phyloP scores from a whole-genome alignment of 2,888 invertebrate genomes.

The Eudasyphora cyanicolor region DNA sequence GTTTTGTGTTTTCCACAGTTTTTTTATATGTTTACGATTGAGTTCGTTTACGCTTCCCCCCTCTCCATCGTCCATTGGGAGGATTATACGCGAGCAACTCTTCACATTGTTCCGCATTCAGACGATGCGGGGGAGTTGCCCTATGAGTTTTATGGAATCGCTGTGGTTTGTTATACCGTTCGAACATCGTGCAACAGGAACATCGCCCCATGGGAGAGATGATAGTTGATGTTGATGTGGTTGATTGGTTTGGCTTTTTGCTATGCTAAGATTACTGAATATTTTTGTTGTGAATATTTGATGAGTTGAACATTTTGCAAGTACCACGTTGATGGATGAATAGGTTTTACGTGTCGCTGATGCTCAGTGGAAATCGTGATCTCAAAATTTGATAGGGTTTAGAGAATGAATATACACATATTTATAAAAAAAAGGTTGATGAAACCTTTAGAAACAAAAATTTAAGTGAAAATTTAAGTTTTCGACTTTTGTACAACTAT shows the following conservation, averaged over 20 bases:
- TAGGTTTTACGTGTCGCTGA: background rate
- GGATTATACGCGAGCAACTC: background rate
- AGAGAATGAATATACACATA: too few relatives aligned
- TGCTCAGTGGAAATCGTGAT: too few relatives aligned
- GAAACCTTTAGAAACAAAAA: too few relatives aligned
- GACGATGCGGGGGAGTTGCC: background rate
- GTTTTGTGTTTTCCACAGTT: constrained; percentile 11
- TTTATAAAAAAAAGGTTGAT: too few relatives aligned
- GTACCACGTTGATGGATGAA: background rate
- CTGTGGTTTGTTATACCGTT: constrained; percentile 41
- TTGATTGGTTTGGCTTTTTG: constrained; percentile 33
- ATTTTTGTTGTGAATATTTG: constrained; percentile 27
- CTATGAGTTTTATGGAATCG: constrained; percentile 35
- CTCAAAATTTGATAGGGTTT: too few relatives aligned
- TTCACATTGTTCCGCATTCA: background rate
- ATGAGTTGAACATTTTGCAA: constrained; percentile 19
- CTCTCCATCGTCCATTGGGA: background rate
- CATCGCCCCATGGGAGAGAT: constrained; percentile 29
- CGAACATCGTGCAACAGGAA: background rate
- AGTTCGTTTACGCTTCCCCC: constrained; percentile 4
- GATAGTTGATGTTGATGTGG: constrained; percentile 26
- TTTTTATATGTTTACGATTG: constrained; percentile 10
- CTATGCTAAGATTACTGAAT: constrained; percentile 24
- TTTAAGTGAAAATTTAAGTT: too few relatives aligned
- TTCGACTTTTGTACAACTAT: too few relatives aligned